Base-by-base conservation (phyloP, 2,888 invertebrate genomes). In the Lepidochrysops patricia region DNA sequence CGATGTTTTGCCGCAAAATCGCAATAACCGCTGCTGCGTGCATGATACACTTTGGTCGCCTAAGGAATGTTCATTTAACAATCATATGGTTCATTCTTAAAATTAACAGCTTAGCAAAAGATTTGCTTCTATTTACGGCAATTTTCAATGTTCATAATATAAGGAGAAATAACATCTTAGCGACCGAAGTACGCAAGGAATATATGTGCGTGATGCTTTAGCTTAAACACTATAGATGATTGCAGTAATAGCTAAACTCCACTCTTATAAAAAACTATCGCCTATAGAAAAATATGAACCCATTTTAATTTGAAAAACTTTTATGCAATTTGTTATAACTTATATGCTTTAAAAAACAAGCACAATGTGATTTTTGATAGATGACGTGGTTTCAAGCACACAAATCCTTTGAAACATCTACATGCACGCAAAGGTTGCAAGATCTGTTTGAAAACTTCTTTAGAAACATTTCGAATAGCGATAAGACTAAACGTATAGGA, bases 351-450 rank as follows among this genome's bases (percentile, higher is more conserved):
- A 43, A 19, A 43, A 19, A 43, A 26, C 29, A 54, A 32, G 32
- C 54, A 54, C 19, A 54, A 29, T 7, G 29, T 54, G 54, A 9
- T 32, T 27, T 27, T 32, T 15, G 9, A 54, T 2, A 54, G 19
- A 54, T 54, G 54, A 54, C 19, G 54, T 32, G 29, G 4, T 19
- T 54, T 29, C 29, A 54, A 54, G 54, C 52, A 26, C 52, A 52
- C 52, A 52, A 26, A 52, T 52, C 27, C 52, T 52, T 54, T 32
- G 15, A 32, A 27, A 54, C 54, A 54, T 29, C 32, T 54, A 54
- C 54, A 54, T 54, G 54, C 54, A 54, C 29, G 27, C 52, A 29
- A 29, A 54, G 32, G 12, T 54, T 54, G 54, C 54, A 54, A 32
- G 54, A 54, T 32, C 2, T 54, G 54, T 19, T n/a, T n/a, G n/a